Evolutionary conservation across 2,113 vertebrate genomes (phyloP).

Genomic region (Larimichthys polyactis): DNA sequence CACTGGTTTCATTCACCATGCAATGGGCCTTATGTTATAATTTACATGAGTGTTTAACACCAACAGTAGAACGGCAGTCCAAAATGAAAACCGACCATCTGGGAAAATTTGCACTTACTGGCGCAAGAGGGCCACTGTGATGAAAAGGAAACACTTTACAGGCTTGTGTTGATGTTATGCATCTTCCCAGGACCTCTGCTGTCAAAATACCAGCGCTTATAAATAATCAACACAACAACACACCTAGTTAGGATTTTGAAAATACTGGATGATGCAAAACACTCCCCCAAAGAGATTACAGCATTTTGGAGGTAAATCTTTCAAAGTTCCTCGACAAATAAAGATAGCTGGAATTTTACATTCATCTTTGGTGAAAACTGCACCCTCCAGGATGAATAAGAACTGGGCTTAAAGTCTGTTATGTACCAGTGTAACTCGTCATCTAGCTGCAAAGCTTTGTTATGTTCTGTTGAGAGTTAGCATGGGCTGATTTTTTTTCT

Average conservation of each 20-base stretch:
- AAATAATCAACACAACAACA: conserved; percentile 45
- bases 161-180: conserved; percentile 29
- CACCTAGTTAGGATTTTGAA: conserved; percentile 4
- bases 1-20: not conserved
- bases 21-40: not conserved
- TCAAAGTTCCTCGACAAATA: not conserved
- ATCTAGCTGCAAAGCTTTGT: conserved; percentile 11
- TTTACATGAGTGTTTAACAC: conserved; percentile 12
- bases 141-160: conserved; percentile 14
- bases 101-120: conserved; percentile 36
- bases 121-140: not conserved
- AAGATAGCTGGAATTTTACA: not conserved
- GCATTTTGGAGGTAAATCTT: not conserved
- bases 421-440: conserved; percentile 4
- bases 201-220: conserved; percentile 34
- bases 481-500: not conserved
- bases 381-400: not conserved
- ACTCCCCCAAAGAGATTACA: not conserved
- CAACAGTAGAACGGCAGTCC: conserved; percentile 29
- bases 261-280: not conserved
- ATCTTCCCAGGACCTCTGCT: conserved; percentile 11
- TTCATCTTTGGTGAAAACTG: conserved; percentile 9
- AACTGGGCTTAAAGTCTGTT: not conserved
- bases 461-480: conserved; percentile 11
- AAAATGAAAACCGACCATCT: conserved; percentile 40